Evolutionary conservation across 2,797 vertebrate species (phyloP), one percentile per base, ranked within the genome.

Genomic region (Centropyge bicolor): DNA sequence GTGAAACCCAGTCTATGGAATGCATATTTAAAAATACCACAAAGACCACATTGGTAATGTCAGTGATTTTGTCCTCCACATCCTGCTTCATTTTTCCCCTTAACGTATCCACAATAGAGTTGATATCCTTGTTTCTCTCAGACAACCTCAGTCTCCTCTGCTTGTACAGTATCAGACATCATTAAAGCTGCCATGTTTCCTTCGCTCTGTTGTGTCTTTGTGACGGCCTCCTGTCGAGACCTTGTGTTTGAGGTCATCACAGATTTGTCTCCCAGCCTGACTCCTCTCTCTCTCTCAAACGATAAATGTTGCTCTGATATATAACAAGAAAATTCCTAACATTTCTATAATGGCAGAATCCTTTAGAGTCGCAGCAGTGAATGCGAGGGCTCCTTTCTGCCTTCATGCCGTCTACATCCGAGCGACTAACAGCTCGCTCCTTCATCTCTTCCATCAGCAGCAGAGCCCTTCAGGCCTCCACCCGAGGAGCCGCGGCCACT

Each of bases 391-490:
- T 84, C 43, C 64, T 81, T 71, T 78, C 51, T 48, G 46, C 54
- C 60, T 76, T 74, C 35, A 74, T 49, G 40, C 52, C 43, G 43
- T 76, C 75, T 70, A 76, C 66, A 70, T 79, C 81, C 13, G 71
- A 82, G 79, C 57, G 56, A 74, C 48, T 61, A 55, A 70, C 76
- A 75, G 48, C 51, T 67, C 80, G 73, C 56, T 80, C 65, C 49
- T 76, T 69, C 38, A 84, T 81, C 63, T 85, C 67, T 22, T 77
- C 45, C 51, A 77, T 72, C 69, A 76, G 52, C 54, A 87, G 78
- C 16, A 69, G n/a, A 74, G 63, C 64, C 80, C 68, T 69, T 31
- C 19, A 55, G 66, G 70, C 55, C 70, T 59, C 5, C 22, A 55
- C 74, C 73, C 20, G 66, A 72, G 31, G 61, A 86, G 49, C 60